A percentile compares a stretch with the other conserved stretches of the same genome.
Conservation (phyloP, 2,113 vertebrate genomes). For the Canis aureus region DNA sequence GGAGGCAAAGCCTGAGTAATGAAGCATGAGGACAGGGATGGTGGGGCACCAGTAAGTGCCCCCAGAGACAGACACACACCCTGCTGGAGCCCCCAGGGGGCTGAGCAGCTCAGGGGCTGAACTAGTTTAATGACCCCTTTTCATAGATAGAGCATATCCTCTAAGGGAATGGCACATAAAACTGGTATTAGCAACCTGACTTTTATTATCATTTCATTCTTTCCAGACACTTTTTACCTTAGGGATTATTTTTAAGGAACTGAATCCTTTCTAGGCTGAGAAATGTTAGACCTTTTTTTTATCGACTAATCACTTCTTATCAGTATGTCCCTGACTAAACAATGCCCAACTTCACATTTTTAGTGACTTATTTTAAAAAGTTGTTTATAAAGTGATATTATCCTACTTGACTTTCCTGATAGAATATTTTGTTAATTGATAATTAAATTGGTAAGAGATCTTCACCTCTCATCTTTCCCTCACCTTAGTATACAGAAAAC, state of each 20-base stretch:
- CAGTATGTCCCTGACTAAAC: background rate
- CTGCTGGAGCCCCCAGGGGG: background rate
- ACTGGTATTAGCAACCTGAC: background rate
- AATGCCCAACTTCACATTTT: background rate
- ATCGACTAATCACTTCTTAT: background rate
- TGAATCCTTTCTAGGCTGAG: conserved; percentile 33
- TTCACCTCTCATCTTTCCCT: background rate
- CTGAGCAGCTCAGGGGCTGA: conserved; percentile 35
- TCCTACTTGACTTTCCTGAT: background rate
- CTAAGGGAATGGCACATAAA: conserved; percentile 70
- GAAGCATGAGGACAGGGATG: background rate
- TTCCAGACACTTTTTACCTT: conserved; percentile 50
- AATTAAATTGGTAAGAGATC: background rate
- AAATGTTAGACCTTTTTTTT: background rate
- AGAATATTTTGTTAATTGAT: background rate
- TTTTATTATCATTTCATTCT: conserved; percentile 46
- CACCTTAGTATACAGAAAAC: background rate
- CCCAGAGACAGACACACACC: background rate
- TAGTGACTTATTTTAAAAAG: background rate
- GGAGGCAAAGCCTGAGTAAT: background rate
- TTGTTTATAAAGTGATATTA: background rate
- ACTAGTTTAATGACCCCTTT: conserved; percentile 78
- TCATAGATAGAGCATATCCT: conserved; percentile 3
- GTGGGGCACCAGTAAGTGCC: background rate
- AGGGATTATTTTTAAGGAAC: conserved; percentile 46